These are phyloP conservation scores for Halcyon smyrnensis DNA, from an alignment of 2,797 vertebrate genomes.

Conservation along the genomic window DNA sequence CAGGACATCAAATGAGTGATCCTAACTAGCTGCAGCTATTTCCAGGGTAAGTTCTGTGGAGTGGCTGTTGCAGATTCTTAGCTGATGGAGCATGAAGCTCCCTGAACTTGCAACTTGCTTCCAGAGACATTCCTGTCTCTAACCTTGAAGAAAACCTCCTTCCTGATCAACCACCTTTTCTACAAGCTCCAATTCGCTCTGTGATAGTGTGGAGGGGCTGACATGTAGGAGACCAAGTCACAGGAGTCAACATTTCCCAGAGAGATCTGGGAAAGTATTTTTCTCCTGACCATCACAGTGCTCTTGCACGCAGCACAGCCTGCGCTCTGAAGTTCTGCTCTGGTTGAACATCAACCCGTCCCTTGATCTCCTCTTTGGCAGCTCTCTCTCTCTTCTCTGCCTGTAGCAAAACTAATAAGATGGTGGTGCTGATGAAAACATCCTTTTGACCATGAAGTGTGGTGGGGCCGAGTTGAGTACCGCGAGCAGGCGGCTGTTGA, in stretches of 20 bases:
- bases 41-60: not conserved
- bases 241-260: not conserved
- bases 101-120: not conserved
- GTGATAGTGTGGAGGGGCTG: not conserved
- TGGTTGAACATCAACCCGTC: not conserved
- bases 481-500: rapidly evolving
- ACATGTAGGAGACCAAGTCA: not conserved
- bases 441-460: not conserved
- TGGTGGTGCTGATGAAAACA: not conserved
- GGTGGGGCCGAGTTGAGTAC: not conserved
- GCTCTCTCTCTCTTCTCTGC: not conserved
- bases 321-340: not conserved
- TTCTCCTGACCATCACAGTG: not conserved
- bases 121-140: not conserved
- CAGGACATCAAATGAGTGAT: not conserved
- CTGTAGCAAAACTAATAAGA: not conserved
- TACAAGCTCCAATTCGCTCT: not conserved
- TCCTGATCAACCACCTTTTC: not conserved
- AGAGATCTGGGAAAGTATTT: not conserved
- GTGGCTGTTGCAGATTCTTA: not conserved
- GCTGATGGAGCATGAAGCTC: not conserved
- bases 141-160: not conserved
- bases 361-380: not conserved
- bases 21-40: not conserved
- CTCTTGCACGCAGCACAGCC: not conserved